These are phyloP conservation scores for Dryobates pubescens DNA, from an alignment of 2,797 vertebrate genomes.

Conservation along the genomic window DNA sequence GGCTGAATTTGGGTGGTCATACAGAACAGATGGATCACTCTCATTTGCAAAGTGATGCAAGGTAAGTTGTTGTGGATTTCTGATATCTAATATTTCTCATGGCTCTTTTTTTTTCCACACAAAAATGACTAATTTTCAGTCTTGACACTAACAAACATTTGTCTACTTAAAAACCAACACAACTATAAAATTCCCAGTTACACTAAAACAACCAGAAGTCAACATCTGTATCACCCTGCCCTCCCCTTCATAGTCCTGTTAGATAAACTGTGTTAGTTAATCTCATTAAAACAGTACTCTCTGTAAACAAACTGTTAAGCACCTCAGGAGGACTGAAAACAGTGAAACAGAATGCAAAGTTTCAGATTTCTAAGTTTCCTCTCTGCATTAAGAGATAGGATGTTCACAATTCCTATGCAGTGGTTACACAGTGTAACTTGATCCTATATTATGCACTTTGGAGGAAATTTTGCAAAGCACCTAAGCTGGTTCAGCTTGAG, in stretches of 20 bases:
- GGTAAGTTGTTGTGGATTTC: constrained; percentile 10
- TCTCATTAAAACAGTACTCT: neutral
- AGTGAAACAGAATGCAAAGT: neutral
- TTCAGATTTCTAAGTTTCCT: neutral
- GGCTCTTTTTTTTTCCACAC: neutral
- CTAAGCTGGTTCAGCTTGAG: neutral
- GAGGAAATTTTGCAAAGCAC: neutral
- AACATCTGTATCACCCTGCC: neutral
- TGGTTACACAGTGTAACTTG: neutral
- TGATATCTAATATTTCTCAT: neutral
- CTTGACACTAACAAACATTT: neutral
- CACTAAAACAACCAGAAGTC: neutral
- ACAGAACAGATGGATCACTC: constrained; percentile 20
- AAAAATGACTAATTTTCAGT: neutral
- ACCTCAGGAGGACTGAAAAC: neutral
- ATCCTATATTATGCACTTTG: neutral
- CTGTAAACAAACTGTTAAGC: neutral
- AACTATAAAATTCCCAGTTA: neutral
- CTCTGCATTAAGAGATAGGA: neutral
- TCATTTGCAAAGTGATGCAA: constrained; percentile 31
- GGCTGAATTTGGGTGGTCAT: neutral
- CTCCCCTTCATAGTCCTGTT: neutral
- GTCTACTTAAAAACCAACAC: neutral
- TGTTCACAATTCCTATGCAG: neutral
- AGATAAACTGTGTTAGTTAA: neutral